Evolutionary conservation across 2,797 vertebrate species (phyloP), one percentile per base, ranked within the genome.

Genomic region (Tadarida brasiliensis): DNA sequence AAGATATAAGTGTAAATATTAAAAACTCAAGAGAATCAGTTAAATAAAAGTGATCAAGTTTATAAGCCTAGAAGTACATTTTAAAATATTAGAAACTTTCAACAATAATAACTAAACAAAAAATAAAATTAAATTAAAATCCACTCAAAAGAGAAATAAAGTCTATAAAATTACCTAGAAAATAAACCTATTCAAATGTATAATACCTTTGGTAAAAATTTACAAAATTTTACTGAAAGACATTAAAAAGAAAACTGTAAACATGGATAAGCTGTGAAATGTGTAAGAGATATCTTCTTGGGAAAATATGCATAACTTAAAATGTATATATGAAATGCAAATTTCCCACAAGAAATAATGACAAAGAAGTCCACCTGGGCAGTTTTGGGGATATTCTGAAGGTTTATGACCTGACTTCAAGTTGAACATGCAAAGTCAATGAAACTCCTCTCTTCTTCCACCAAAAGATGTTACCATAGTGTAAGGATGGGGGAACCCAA

Each of bases 81-180:
- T 74, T 63, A 68, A 89, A 76, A 51, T 81, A 49, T 10, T 35
- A 68, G 39, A 87, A 94, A 82, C 0, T 28, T 47, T 59, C 12
- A 59, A n/a, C 2, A 78, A 82, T 15, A 44, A 65, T 70, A 95
- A 80, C 20, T 11, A 90, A 93, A 24, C 35, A 91, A 56, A 67
- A 35, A 74, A 30, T 44, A 2, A 44, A 63, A 14, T 33, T 11
- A 87, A 61, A 68, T 59, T 11, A 88, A 56, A 82, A 68, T 74
- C 26, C 14, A 56, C 16, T 78, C 28, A 5, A 84, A 67, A 94
- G 28, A 92, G 74, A 57, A 90, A 71, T 1, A 61, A 9, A 67
- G 77, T 39, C 6, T 44, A 19, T 26, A 73, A 63, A 77, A 61
- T 56, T 68, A 65, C 11, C 16, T 7, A 20, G 70, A 87, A 12